A percentile compares a stretch with the other conserved stretches of the same genome.
Conservation (phyloP, 2,888 invertebrate genomes). For the Pseudeuparius sepicola region DNA sequence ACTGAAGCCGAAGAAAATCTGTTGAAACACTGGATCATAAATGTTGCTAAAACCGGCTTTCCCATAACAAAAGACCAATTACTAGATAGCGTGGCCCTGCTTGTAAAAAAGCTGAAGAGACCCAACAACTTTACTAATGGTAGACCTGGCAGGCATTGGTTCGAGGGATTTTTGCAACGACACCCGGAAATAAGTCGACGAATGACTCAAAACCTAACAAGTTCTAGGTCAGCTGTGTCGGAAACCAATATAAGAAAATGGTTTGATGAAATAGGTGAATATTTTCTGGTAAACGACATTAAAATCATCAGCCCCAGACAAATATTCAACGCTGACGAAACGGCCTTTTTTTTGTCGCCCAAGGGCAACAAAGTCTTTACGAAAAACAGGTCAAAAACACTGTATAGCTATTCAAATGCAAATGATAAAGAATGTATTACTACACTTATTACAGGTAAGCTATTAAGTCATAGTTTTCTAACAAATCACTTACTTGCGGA, state of each 20-base stretch:
- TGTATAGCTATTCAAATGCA: constrained; percentile 4
- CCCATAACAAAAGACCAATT: constrained; percentile 29
- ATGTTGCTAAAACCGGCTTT: constrained; percentile 22
- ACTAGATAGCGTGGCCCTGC: constrained; percentile 26
- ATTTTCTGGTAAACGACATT: constrained; percentile 7
- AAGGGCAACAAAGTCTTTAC: constrained; percentile 3
- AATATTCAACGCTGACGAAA: constrained; percentile 11
- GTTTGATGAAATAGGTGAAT: constrained; percentile 17
- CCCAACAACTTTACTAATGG: constrained; percentile 25
- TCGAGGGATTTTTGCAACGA: constrained; percentile 28
- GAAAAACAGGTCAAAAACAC: constrained; percentile 10
- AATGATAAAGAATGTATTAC: constrained; percentile 9
- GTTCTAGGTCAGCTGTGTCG: constrained; percentile 23
- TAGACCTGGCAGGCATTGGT: constrained; percentile 32
- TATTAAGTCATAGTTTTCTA: not conserved
- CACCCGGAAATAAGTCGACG: constrained; percentile 27
- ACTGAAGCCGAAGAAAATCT: constrained; percentile 1
- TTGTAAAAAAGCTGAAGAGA: constrained; percentile 18
- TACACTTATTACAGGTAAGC: constrained; percentile 4
- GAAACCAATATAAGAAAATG: constrained; percentile 26
- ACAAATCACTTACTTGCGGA: constrained; percentile 17
- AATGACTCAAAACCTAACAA: constrained; percentile 27
- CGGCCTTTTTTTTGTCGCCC: constrained; percentile 13
- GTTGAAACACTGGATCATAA: constrained; percentile 1
- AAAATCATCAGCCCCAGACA: not conserved